These are phyloP conservation scores for Willowsia nigromaculata DNA, from an alignment of 2,888 invertebrate genomes.

Conservation along the genomic window DNA sequence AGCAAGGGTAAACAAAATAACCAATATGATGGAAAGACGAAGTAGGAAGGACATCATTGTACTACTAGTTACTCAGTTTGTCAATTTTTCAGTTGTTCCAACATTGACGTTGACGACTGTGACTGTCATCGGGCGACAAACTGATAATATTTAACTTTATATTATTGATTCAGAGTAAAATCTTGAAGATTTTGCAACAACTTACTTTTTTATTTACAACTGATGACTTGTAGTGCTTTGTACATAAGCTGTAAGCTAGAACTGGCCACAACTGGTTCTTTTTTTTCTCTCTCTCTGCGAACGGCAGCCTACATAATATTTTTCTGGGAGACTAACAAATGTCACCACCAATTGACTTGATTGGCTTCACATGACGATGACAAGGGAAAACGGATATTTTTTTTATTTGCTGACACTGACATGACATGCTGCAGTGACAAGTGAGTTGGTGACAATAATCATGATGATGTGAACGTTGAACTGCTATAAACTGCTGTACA, in stretches of 20 bases:
- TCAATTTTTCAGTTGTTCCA: conserved; percentile 17
- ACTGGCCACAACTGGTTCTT: conserved; percentile 33
- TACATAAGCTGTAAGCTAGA: too few relatives aligned
- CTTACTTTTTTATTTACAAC: conserved; percentile 3
- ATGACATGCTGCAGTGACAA: conserved; percentile 46
- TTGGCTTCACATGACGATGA: conserved; percentile 56
- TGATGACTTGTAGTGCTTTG: conserved; percentile 18
- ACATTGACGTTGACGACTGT: conserved; percentile 21
- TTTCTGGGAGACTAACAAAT: conserved; percentile 46
- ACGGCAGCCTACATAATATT: background rate
- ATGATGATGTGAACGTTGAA: conserved; percentile 51
- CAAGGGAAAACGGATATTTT: conserved; percentile 45
- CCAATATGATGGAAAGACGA: background rate
- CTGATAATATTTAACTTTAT: conserved; percentile 20
- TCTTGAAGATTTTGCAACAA: conserved; percentile 2
- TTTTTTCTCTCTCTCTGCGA: background rate
- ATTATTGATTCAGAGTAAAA: background rate
- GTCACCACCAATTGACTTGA: conserved; percentile 55
- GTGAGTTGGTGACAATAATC: conserved; percentile 62
- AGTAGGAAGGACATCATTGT: conserved; percentile 9
- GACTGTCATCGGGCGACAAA: conserved; percentile 43
- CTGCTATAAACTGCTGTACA: conserved; percentile 34
- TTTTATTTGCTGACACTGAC: conserved; percentile 29
- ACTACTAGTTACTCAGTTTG: too few relatives aligned
- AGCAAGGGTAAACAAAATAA: conserved; percentile 15